Evolutionary conservation across 1,140 invertebrate species (phyloP), one percentile per base, ranked within the genome.

Genomic region (Ceratoteleas bidentatus): DNA sequence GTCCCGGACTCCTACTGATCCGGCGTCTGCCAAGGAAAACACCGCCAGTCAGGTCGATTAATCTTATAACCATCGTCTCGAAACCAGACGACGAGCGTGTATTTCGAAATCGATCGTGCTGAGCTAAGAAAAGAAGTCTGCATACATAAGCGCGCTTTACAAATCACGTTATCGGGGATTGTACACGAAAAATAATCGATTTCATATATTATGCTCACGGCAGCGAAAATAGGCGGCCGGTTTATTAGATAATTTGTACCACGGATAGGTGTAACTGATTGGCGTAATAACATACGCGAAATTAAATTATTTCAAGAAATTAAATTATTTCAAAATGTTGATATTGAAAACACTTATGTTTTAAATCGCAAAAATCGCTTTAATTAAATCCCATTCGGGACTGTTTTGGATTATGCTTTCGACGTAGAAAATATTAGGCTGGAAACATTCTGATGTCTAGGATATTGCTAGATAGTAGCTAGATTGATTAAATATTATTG

Each of bases 21-120:
- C 64, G 61, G 45, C 65, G 75, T 74, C 61, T 84, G 86, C 87
- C 87, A 88, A 88, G 83, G 81, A 88, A 88, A 88, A 88, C 87
- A 88, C 65, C 65, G 73, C 60, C 83, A 75, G 78, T 80, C 65
- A 68, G 62, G 60, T 64, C 84, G 84, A 88, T 87, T 88, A 87
- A 86, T 88, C 84, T 86, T 77, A 78, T 73, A 82, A 82, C 75
- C 77, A 82, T 78, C 79, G 75, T 73, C 74, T 82, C 75, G 76
- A 81, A 79, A 72, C 70, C 70, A 77, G 74, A 72, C 79, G 69
- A 77, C 69, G 70, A 84, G 16, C 69, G 56, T 84, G 74, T 81
- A 84, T 84, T 84, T 81, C 62, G 75, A 81, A 80, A 80, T 84
- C 82, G 82, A 84, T 84, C 77, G 82, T 84, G 82, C 82, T 79